Base-by-base conservation (phyloP, 2,888 invertebrate genomes). In the Aporophyla lueneburgensis region DNA sequence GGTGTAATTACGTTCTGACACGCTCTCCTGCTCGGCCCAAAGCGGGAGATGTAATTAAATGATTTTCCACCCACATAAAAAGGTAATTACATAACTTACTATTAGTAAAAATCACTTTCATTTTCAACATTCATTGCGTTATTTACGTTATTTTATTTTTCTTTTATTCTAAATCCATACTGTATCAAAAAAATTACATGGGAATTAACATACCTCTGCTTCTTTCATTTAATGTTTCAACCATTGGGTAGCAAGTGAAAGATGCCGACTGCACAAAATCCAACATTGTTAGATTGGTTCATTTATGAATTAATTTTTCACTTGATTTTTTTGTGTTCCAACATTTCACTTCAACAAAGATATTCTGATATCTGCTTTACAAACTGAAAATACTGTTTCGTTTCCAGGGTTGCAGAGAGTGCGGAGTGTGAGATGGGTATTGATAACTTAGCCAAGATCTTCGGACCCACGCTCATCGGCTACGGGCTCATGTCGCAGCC, bases 381-480 rank as follows among this genome's bases (percentile, higher is more conserved):
- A 53, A 21, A 21, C 21, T 21, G 21, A 40, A 21, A 61, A 21
- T 61, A 19, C 40, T 54, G n/a, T 10, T 54, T 33, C 33, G 6
- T 67, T 46, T 10, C 10, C 80, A 98, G 99, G 89, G 98, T 99
- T 78, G 97, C 99, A 0, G 98, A 98, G 86, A 97, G 98, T 84
- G 97, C 97, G 0, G 98, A 98, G 70, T 99, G 99, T 86, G 98
- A 99, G 96, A 99, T 99, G 99, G 98, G 99, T 0, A 96, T 98
- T 40, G 97, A 97, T 84, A 99, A 99, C 96, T 96, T 99, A 88
- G 98, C 99, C 0, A 98, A 98, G 92, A 98, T 99, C 51, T 99
- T 99, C 94, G 99, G 98, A 0, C 99, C 99, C 3, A 99, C 99
- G 1, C 97, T 99, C 70, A 98, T 99, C 40, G 99, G 99, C 0